Evolutionary conservation across 1,140 invertebrate genomes (phyloP).

Genomic region (Orius insidiosus): DNA sequence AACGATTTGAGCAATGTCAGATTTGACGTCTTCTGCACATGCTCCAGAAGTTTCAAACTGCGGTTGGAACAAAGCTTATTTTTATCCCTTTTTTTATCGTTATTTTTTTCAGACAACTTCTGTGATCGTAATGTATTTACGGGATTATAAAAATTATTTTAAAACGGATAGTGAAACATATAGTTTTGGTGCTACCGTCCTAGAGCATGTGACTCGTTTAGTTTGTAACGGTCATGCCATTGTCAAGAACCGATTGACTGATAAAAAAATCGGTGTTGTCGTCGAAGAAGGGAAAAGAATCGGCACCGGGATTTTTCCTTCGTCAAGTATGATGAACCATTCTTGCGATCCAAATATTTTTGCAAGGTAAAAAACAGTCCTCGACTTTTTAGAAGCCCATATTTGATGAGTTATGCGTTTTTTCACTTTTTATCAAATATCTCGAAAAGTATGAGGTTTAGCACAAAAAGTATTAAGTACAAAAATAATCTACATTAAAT

Average conservation of each 20-base stretch:
- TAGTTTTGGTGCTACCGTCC: conserved; percentile 38
- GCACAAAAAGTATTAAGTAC: too few relatives aligned
- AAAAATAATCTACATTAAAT: too few relatives aligned
- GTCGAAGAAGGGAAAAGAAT: conserved; percentile 37
- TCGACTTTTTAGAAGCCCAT: background rate
- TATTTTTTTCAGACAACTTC: background rate
- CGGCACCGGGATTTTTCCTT: conserved; percentile 70
- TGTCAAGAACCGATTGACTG: conserved; percentile 28
- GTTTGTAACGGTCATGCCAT: conserved; percentile 65
- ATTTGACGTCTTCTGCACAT: too few relatives aligned
- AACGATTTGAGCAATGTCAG: too few relatives aligned
- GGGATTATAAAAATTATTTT: conserved; percentile 18
- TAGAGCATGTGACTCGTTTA: conserved; percentile 56
- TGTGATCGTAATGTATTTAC: background rate
- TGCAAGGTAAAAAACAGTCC: conserved; percentile 38
- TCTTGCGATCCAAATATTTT: conserved; percentile 71
- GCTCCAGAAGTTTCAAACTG: too few relatives aligned
- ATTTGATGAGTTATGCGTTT: background rate
- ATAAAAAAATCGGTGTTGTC: conserved; percentile 19
- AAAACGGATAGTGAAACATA: conserved; percentile 11
- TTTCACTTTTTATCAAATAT: background rate
- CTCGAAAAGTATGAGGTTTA: too few relatives aligned
- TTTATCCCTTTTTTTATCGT: conserved; percentile 1
- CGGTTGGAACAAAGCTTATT: too few relatives aligned
- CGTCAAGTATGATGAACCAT: conserved; percentile 82